phyloP scores from a whole-genome alignment of 2,113 vertebrate species.

The Sminthopsis crassicaudata region DNA sequence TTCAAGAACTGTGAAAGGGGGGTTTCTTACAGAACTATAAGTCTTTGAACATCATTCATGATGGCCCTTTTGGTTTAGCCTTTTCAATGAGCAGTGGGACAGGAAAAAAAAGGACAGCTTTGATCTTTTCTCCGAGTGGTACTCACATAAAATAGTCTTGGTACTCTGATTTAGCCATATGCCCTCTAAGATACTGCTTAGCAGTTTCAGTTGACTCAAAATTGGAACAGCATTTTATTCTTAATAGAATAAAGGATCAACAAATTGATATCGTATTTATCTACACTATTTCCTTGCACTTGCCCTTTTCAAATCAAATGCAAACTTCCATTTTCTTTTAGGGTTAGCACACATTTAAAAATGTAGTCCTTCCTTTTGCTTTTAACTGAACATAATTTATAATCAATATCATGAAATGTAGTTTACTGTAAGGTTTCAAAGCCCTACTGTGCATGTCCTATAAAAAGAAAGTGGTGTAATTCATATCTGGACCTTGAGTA shows the following conservation, averaged over 20 bases:
- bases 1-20: neutral
- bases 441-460: neutral
- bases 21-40: neutral
- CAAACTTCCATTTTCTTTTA: neutral
- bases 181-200: neutral
- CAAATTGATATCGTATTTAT: neutral
- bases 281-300: neutral
- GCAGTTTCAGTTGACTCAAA: neutral
- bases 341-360: neutral
- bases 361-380: neutral
- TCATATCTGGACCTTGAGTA: neutral
- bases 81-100: neutral
- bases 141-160: neutral
- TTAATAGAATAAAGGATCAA: neutral
- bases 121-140: neutral
- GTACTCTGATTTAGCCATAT: neutral
- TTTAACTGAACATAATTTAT: neutral
- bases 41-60: slow-evolving; percentile 2
- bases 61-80: neutral
- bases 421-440: neutral
- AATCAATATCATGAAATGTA: neutral
- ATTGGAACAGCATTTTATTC: neutral
- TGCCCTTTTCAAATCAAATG: neutral
- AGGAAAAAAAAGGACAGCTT: neutral
- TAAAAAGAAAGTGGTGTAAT: neutral